A percentile compares a stretch with the other conserved stretches of the same genome.
phyloP scores from a whole-genome alignment of 1,140 invertebrate genomes.

The Microplitis demolitor region DNA sequence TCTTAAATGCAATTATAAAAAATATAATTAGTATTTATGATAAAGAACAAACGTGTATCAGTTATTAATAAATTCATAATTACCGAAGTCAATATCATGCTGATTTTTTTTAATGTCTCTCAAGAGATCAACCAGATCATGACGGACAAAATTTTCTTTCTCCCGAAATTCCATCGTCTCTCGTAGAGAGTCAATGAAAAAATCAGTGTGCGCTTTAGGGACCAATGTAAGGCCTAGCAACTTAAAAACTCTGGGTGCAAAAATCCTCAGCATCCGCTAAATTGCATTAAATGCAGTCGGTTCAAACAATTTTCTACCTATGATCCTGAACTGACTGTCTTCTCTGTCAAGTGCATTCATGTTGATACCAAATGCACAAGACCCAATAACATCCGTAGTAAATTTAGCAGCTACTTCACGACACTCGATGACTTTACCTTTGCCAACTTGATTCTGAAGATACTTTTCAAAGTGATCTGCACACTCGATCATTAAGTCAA shows the following conservation, averaged over 20 bases:
- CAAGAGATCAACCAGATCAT: conserved; percentile 64
- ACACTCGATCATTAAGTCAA: conserved; percentile 40
- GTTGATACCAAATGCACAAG: conserved; percentile 66
- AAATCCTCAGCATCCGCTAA: neutral
- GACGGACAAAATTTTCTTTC: conserved; percentile 47
- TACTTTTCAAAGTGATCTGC: conserved; percentile 34
- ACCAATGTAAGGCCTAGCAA: neutral
- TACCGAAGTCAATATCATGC: conserved; percentile 14
- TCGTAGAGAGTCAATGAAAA: conserved; percentile 9
- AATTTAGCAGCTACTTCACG: conserved; percentile 51
- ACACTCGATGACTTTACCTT: conserved; percentile 30
- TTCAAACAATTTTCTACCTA: conserved; percentile 45
- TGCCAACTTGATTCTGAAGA: conserved; percentile 23
- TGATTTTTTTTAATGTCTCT: conserved; percentile 41
- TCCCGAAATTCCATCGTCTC: conserved; percentile 56
- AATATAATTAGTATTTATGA: too few relatives aligned
- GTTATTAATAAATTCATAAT: too few relatives aligned
- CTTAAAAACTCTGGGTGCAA: neutral
- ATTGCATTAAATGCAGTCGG: neutral
- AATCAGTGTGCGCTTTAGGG: neutral
- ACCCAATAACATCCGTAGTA: conserved; percentile 63
- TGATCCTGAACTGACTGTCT: conserved; percentile 49
- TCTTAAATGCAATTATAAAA: conserved; percentile 13
- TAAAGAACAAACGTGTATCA: too few relatives aligned
- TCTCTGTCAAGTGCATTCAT: conserved; percentile 57